These are phyloP conservation scores for Elysia crispata DNA, from an alignment of 2,888 invertebrate genomes.

Conservation along the genomic window DNA sequence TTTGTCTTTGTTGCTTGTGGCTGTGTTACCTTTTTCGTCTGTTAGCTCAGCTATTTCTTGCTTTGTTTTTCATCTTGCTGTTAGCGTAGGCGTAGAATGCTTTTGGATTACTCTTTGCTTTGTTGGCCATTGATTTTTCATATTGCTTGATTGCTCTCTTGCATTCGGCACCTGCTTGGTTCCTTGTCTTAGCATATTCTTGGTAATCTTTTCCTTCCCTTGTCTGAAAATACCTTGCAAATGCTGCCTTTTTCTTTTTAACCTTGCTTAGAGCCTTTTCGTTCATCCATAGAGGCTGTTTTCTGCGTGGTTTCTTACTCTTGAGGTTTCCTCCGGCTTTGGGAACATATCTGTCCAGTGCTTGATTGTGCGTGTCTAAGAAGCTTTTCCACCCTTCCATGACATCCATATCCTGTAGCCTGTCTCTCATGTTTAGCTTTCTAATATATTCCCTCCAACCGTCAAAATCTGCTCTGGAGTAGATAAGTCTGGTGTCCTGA, in stretches of 20 bases:
- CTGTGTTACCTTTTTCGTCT: not conserved
- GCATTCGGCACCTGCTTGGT: slow-evolving; percentile 27
- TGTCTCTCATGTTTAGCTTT: not conserved
- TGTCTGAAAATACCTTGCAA: slow-evolving; percentile 39
- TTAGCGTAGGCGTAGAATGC: slow-evolving; percentile 10
- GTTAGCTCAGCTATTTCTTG: slow-evolving; percentile 5
- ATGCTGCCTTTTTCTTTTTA: slow-evolving; percentile 33
- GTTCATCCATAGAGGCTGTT: slow-evolving; percentile 30
- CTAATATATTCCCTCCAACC: too few species aligned
- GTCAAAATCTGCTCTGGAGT: too few species aligned
- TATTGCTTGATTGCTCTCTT: not conserved
- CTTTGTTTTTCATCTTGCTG: slow-evolving; percentile 24
- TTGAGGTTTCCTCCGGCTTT: not conserved
- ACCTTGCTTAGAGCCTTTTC: slow-evolving; percentile 12
- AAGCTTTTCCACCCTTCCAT: not conserved
- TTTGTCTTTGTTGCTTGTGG: slow-evolving; percentile 22
- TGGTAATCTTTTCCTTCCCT: slow-evolving; percentile 42
- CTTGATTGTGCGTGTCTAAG: not conserved
- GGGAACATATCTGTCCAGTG: not conserved
- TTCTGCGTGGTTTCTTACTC: not conserved
- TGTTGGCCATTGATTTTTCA: not conserved
- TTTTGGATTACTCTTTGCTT: not conserved
- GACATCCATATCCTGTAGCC: not conserved
- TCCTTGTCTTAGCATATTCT: slow-evolving; percentile 25
- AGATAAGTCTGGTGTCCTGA: not conserved